Evolutionary conservation across 2,113 vertebrate species (phyloP).

Genomic region (Saiga tatarica): DNA sequence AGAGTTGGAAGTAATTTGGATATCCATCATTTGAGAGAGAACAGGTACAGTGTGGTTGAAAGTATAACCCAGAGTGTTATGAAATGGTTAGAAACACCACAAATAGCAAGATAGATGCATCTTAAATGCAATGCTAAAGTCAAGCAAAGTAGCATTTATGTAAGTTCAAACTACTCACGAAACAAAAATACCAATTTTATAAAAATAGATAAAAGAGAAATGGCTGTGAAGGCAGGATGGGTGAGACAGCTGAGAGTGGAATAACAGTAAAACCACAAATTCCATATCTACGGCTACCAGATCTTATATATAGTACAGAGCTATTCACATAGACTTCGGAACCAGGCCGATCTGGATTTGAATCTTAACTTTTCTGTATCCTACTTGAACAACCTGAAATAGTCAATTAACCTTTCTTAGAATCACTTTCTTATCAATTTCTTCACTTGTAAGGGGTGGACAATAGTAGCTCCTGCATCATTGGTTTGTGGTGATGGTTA

Average conservation of each 20-base stretch:
- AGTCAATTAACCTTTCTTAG: neutral
- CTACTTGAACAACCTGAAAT: neutral
- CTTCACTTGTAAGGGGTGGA: neutral
- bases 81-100: neutral
- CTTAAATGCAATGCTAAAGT: neutral
- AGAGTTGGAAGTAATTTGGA: neutral
- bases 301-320: neutral
- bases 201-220: neutral
- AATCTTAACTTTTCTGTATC: neutral
- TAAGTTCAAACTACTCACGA: neutral
- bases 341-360: neutral
- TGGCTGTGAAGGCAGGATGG: neutral
- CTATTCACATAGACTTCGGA: neutral
- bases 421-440: neutral
- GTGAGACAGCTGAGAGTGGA: neutral
- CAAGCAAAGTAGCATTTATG: neutral
- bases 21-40: neutral
- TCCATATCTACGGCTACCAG: neutral
- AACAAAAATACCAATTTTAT: neutral
- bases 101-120: neutral
- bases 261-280: neutral
- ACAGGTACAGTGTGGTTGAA: neutral
- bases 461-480: neutral
- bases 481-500: neutral
- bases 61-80: rapidly evolving